These are phyloP conservation scores for Sebastes aleutianus DNA, from an alignment of 2,797 vertebrate species.

Conservation along the genomic window DNA sequence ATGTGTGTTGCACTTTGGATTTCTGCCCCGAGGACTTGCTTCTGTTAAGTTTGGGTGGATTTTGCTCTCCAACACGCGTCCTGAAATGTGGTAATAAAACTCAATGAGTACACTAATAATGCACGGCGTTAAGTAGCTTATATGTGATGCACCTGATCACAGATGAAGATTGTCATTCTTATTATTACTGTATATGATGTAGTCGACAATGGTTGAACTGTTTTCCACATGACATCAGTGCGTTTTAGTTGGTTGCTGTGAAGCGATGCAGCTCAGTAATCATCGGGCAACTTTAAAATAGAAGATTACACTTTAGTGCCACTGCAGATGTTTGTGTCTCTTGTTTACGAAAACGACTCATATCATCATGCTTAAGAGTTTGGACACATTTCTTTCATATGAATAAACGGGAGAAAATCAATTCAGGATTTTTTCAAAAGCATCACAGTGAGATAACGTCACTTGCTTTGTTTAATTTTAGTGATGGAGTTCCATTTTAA, in stretches of 20 bases:
- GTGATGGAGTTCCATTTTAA: not conserved
- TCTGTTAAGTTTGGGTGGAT: slow-evolving; percentile 31
- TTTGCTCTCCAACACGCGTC: not conserved
- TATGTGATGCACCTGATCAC: not conserved
- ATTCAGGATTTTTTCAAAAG: not conserved
- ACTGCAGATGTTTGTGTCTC: not conserved
- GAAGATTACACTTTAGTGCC: not conserved
- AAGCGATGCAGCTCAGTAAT: slow-evolving; percentile 5
- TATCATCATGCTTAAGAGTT: not conserved
- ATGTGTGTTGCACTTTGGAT: not conserved
- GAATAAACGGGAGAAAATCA: not conserved
- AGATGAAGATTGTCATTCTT: not conserved
- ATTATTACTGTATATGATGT: not conserved
- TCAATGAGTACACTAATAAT: not conserved
- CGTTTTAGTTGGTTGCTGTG: not conserved
- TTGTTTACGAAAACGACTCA: not conserved
- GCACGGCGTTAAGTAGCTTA: not conserved
- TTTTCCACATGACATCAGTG: slow-evolving; percentile 8
- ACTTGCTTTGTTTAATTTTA: not conserved
- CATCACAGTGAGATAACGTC: not conserved
- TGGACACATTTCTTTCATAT: not conserved
- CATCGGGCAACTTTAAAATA: slow-evolving; percentile 14
- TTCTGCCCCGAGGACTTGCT: not conserved
- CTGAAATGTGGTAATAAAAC: not conserved
- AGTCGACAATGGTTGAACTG: not conserved